Evolutionary conservation across 2,888 invertebrate species (phyloP).

Genomic region (Eupithecia exiguata): DNA sequence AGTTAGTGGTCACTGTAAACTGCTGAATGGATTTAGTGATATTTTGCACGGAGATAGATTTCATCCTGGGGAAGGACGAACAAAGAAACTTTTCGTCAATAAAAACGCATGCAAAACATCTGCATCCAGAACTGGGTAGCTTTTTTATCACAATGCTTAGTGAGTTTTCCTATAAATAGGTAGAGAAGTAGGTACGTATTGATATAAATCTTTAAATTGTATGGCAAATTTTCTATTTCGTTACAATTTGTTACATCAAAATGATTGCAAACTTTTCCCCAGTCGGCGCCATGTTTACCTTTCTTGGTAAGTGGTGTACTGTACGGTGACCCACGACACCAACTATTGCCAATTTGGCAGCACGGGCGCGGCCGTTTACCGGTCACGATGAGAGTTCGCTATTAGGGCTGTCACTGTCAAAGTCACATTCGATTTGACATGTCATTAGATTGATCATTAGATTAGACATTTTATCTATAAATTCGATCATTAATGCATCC

Average conservation of each 20-base stretch:
- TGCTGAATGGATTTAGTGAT: too few relatives aligned
- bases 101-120: too few relatives aligned
- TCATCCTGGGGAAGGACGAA: too few relatives aligned
- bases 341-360: constrained; percentile 13
- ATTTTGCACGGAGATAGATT: too few relatives aligned
- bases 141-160: too few relatives aligned
- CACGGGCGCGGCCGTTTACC: constrained; percentile 17
- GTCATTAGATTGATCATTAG: not conserved
- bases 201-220: too few relatives aligned
- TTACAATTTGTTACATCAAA: not conserved
- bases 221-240: not conserved
- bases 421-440: not conserved
- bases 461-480: not conserved
- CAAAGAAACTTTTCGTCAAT: too few relatives aligned
- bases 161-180: too few relatives aligned
- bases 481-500: not conserved
- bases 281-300: not conserved
- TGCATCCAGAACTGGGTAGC: too few relatives aligned
- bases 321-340: constrained; percentile 18
- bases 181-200: too few relatives aligned
- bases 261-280: not conserved
- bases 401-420: not conserved
- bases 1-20: too few relatives aligned
- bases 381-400: constrained; percentile 22
- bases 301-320: constrained; percentile 7